Evolutionary conservation across 2,113 vertebrate genomes (phyloP).

Genomic region (Hippocampus abdominalis): DNA sequence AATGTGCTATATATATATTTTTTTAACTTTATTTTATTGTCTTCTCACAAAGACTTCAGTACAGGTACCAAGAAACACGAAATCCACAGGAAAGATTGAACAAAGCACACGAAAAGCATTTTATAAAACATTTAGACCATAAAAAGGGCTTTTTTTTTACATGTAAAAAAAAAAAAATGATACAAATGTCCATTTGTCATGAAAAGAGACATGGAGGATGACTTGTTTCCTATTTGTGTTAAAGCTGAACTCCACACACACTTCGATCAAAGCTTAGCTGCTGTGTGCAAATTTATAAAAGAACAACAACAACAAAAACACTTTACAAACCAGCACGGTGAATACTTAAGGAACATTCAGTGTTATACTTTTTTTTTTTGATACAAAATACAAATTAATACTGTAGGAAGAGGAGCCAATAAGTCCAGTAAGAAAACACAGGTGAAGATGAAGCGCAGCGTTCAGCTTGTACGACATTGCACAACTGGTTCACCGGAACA

Average conservation of each 20-base stretch:
- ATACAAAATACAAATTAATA: slow-evolving; percentile 61
- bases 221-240: slow-evolving; percentile 7
- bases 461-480: slow-evolving; percentile 27
- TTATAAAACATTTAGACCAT: slow-evolving; percentile 22
- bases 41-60: slow-evolving; percentile 57
- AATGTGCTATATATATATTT: neutral
- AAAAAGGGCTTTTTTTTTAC: slow-evolving; percentile 15
- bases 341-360: slow-evolving; percentile 13
- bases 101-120: slow-evolving; percentile 38
- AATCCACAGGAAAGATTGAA: slow-evolving; percentile 35
- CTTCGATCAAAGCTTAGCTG: slow-evolving; percentile 30
- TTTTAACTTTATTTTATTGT: slow-evolving; percentile 52
- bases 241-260: slow-evolving; percentile 25
- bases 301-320: slow-evolving; percentile 20
- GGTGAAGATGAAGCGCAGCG: slow-evolving; percentile 37
- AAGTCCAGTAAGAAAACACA: slow-evolving; percentile 25
- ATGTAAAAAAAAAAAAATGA: slow-evolving; percentile 1
- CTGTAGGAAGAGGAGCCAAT: slow-evolving; percentile 36
- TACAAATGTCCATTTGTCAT: neutral
- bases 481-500: slow-evolving; percentile 20
- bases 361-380: slow-evolving; percentile 31
- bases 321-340: slow-evolving; percentile 53
- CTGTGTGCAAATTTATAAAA: slow-evolving; percentile 17
- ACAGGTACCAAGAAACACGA: slow-evolving; percentile 50
- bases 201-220: slow-evolving; percentile 25